These are phyloP conservation scores for Umimayanthus kanabou DNA, from an alignment of 92 coral and sea anemone genomes.

Conservation along the genomic window DNA sequence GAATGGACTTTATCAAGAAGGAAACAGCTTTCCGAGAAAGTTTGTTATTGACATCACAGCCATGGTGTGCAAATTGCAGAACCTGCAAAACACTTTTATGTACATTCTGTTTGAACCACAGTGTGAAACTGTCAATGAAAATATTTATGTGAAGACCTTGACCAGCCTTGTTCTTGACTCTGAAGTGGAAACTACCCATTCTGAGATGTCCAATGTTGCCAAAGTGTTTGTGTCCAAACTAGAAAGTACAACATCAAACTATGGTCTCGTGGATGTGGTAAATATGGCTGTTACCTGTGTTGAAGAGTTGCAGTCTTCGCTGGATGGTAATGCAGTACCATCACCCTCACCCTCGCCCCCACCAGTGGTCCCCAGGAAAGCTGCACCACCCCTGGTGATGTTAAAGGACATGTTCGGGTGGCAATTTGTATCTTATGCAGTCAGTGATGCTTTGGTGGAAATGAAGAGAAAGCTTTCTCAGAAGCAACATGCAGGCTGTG, in stretches of 20 bases:
- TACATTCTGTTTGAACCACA: slow-evolving; percentile 30
- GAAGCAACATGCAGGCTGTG: neutral
- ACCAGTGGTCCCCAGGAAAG: neutral
- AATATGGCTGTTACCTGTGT: slow-evolving; percentile 25
- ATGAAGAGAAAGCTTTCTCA: slow-evolving; percentile 27
- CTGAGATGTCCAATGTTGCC: slow-evolving; percentile 1
- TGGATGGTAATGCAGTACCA: neutral
- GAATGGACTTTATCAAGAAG: slow-evolving; percentile 62
- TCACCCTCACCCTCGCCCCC: neutral
- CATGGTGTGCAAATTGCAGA: neutral
- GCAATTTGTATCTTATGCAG: slow-evolving; percentile 43
- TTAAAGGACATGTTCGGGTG: slow-evolving; percentile 55
- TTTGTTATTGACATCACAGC: slow-evolving; percentile 49
- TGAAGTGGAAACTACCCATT: neutral
- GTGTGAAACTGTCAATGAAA: neutral
- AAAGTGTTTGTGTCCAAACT: slow-evolving; percentile 30
- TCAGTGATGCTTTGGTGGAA: slow-evolving; percentile 44
- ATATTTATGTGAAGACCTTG: slow-evolving; percentile 6
- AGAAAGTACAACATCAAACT: neutral
- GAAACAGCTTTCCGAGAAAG: slow-evolving; percentile 52
- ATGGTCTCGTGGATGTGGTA: slow-evolving; percentile 46
- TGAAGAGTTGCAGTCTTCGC: neutral
- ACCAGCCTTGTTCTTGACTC: neutral
- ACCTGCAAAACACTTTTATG: neutral
- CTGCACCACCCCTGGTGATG: slow-evolving; percentile 12